These are phyloP conservation scores for Engraulis encrasicolus DNA, from an alignment of 2,113 vertebrate genomes.

Conservation along the genomic window DNA sequence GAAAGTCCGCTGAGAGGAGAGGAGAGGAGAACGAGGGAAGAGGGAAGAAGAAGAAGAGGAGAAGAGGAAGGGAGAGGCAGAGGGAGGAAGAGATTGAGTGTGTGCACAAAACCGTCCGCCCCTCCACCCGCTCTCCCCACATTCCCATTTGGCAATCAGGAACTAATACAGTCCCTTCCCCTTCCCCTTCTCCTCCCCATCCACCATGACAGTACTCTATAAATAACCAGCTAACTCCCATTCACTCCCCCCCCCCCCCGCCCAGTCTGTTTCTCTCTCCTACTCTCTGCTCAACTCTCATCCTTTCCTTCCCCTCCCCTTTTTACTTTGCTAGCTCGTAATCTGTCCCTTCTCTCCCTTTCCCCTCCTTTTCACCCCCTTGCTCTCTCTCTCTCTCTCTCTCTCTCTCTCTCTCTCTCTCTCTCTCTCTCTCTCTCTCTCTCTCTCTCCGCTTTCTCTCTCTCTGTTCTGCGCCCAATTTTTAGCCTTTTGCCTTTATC, in stretches of 20 bases:
- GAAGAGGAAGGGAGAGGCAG: neutral
- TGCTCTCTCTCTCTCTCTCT: constrained; percentile 14
- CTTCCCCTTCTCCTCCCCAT: constrained; percentile 35
- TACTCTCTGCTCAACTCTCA: constrained; percentile 47
- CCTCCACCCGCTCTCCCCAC: neutral
- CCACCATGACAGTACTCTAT: constrained; percentile 64
- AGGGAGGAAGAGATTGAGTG: neutral
- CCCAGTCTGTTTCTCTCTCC: constrained; percentile 42
- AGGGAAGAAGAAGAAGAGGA: neutral
- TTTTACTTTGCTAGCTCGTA: constrained; percentile 27
- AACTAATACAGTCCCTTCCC: constrained; percentile 66
- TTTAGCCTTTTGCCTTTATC: neutral
- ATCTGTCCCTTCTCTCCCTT: no score
- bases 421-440: neutral
- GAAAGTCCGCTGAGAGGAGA: constrained; percentile 61
- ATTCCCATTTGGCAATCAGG: constrained; percentile 58
- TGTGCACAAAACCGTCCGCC: no score
- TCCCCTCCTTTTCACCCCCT: constrained; percentile 3
- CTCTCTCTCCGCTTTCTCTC: neutral
- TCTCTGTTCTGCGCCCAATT: neutral
- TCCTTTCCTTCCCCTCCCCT: constrained; percentile 34
- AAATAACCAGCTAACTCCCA: constrained; percentile 58
- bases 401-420: neutral
- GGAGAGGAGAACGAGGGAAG: constrained; percentile 50
- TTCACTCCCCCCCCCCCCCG: constrained; percentile 47